Evolutionary conservation across 2,113 vertebrate genomes (phyloP).

Genomic region (Trichechus manatus): DNA sequence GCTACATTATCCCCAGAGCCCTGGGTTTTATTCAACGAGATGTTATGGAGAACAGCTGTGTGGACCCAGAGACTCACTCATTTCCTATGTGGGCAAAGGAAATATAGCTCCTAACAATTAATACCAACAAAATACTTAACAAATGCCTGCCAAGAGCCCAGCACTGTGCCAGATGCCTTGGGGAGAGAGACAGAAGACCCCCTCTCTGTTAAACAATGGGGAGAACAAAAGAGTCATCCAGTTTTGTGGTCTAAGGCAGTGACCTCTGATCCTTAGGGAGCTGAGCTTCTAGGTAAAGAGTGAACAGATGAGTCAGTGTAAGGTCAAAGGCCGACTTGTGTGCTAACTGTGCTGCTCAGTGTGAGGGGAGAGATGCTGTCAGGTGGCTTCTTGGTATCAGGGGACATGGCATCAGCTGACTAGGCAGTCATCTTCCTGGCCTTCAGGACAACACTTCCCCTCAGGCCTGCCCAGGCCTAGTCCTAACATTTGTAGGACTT

Average conservation of each 20-base stretch:
- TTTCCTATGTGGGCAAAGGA: neutral
- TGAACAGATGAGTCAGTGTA: neutral
- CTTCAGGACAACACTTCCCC: neutral
- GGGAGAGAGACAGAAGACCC: neutral
- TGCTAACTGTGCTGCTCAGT: neutral
- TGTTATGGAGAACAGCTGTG: neutral
- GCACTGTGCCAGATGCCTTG: neutral
- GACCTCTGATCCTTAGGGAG: neutral
- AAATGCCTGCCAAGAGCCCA: neutral
- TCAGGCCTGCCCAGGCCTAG: neutral
- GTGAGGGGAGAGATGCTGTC: neutral
- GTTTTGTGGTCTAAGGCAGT: neutral
- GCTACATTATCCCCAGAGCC: neutral
- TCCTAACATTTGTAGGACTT: neutral
- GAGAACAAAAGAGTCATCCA: neutral
- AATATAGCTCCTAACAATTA: conserved; percentile 7
- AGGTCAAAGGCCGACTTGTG: neutral
- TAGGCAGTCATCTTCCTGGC: neutral
- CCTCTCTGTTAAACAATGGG: neutral
- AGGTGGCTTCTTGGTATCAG: neutral
- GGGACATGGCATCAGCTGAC: neutral
- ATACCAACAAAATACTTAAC: neutral
- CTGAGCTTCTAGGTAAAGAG: neutral
- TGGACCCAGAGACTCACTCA: neutral
- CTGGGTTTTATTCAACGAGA: neutral